Evolutionary conservation across 2,888 invertebrate species (phyloP).

Genomic region (Agrilus cyanescens): DNA sequence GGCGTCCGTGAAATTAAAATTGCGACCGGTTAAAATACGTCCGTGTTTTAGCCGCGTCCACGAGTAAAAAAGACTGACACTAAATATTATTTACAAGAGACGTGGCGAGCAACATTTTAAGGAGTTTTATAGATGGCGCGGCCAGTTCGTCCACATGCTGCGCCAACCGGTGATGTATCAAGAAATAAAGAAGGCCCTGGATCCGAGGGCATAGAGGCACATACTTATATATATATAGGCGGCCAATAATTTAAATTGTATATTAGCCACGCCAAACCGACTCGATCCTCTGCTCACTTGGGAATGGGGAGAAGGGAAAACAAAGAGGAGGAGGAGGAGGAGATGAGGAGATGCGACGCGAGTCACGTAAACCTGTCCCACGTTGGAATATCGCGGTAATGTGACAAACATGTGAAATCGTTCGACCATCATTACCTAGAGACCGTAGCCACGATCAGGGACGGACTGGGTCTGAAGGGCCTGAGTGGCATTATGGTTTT

Average conservation of each 20-base stretch:
- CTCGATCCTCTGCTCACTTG: conserved; percentile 1
- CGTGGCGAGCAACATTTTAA: conserved; percentile 17
- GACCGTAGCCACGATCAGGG: no score
- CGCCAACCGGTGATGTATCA: conserved; percentile 19
- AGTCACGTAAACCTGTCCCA: no score
- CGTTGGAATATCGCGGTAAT: no score
- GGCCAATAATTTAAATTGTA: conserved; percentile 22
- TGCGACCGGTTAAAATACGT: conserved; percentile 8
- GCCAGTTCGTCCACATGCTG: conserved; percentile 16
- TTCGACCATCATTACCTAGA: no score
- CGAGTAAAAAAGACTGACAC: conserved; percentile 12
- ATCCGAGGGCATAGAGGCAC: conserved; percentile 15
- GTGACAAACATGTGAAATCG: no score
- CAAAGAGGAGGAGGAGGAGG: not conserved
- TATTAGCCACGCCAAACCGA: conserved; percentile 15
- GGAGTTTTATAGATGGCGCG: conserved; percentile 16
- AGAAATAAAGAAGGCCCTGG: conserved; percentile 11
- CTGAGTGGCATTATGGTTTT: no score
- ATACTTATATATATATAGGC: no score
- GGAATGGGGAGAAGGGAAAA: not conserved
- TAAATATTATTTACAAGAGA: conserved; percentile 17
- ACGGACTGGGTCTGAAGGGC: no score
- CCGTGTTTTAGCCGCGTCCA: conserved; percentile 10
- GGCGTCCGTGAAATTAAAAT: no score
- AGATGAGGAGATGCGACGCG: not conserved